Conservation (phyloP, 2,888 invertebrate genomes). For the Drosophila falleni region DNA sequence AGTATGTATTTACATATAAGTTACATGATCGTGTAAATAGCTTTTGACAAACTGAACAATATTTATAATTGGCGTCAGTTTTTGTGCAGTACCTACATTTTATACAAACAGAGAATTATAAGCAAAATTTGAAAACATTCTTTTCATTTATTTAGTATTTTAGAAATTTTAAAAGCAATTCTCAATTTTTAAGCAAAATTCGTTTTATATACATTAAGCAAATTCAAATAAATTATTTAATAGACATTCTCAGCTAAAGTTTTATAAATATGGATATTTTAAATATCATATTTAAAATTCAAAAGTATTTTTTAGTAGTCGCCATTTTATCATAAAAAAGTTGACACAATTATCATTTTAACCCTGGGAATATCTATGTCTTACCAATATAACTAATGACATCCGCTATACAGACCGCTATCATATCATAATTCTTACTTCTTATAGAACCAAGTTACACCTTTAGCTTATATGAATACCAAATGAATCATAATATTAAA, state of each 20-base stretch:
- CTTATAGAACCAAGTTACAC: background rate
- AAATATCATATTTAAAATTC: too few relatives aligned
- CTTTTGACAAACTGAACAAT: background rate
- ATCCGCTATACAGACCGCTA: background rate
- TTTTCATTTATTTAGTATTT: too few relatives aligned
- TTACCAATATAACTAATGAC: constrained; percentile 4
- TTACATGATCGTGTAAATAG: constrained; percentile 7
- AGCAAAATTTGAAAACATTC: background rate
- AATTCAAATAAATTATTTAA: too few relatives aligned
- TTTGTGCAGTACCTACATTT: background rate
- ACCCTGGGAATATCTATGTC: background rate
- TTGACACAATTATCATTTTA: background rate
- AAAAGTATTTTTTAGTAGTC: too few relatives aligned
- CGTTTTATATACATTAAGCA: background rate
- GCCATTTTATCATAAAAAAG: background rate
- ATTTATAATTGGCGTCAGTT: background rate
- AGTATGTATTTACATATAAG: background rate
- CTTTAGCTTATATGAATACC: background rate
- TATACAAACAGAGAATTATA: background rate
- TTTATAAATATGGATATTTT: background rate
- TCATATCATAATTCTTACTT: background rate
- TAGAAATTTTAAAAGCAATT: too few relatives aligned
- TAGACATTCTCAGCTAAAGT: too few relatives aligned
- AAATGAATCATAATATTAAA: constrained; percentile 18
- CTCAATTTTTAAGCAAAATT: too few relatives aligned